Base-by-base conservation (phyloP, 2,888 invertebrate genomes). In the Brenthis ino region DNA sequence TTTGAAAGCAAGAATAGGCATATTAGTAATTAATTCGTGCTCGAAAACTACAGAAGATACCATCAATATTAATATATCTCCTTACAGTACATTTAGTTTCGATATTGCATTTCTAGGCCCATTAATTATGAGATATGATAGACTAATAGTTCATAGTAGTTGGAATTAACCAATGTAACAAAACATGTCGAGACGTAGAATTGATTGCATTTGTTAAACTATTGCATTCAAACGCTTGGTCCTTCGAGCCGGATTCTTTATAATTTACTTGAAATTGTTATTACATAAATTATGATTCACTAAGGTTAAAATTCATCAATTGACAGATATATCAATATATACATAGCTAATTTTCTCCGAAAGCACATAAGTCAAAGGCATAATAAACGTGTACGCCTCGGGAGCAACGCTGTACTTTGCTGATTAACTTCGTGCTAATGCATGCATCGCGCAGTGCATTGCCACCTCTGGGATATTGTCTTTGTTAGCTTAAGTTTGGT, bases 371-470 rank as follows among this genome's bases (percentile, higher is more conserved):
- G 66, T 66, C 66, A 66, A 66, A 66, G 66, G 54, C 71, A 74
- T 67, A 60, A 72, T 57, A 67, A 64, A 65, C 57, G 55, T 53
- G 6, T 37, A 66, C 60, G 70, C 68, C 74, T 70, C 71, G 64
- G 56, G 73, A 76, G 72, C 57, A 55, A 65, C 58, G 67, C 68
- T 65, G 65, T 67, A 56, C 67, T 70, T 68, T 65, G 55, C 73
- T 75, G 74, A 77, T 76, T 75, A 77, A 71, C 70, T 72, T 70
- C 69, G 60, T 68, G 64, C 73, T 79, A 77, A 79, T 76, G 76
- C 76, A 77, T 69, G 75, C 70, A 73, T 74, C 74, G 70, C 75
- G 67, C 65, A 54, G 65, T 51, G 60, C 69, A 70, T 70, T 67
- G 68, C 68, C 71, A 65, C 74, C 71, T 72, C 56, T 65, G 75